Percentiles rank a stretch among this genome's conserved stretches.
These are phyloP conservation scores for Indicator maculatus DNA, from an alignment of 2,113 vertebrate species.

Conservation along the genomic window DNA sequence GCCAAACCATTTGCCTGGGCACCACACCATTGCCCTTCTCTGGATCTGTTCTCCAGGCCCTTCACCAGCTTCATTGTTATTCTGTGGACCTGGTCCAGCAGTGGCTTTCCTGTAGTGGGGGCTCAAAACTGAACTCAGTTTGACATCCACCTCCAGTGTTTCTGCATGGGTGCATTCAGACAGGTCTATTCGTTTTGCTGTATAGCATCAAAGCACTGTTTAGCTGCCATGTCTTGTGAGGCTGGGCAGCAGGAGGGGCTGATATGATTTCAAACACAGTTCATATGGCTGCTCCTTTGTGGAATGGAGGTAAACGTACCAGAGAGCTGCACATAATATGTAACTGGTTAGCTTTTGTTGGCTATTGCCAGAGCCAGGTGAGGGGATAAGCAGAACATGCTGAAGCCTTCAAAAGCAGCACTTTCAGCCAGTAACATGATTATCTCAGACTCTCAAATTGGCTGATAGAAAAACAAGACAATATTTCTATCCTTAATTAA, in stretches of 20 bases:
- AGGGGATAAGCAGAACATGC: not conserved
- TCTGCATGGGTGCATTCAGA: not conserved
- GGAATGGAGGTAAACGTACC: not conserved
- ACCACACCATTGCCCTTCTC: too few species aligned
- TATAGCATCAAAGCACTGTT: not conserved
- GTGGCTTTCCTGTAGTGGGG: not conserved
- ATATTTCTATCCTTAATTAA: not conserved
- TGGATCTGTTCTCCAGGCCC: too few species aligned
- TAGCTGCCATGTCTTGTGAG: not conserved
- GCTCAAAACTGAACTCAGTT: not conserved
- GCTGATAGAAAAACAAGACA: not conserved
- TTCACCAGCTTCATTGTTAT: too few species aligned
- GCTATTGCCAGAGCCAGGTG: not conserved
- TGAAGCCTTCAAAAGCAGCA: not conserved
- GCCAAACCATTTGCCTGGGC: too few species aligned
- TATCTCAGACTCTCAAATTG: not conserved
- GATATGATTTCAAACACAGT: not conserved
- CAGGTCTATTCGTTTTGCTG: not conserved
- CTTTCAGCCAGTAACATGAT: not conserved
- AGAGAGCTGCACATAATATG: not conserved
- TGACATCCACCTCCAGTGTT: not conserved
- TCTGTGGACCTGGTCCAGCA: too few species aligned
- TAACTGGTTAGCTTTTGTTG: not conserved
- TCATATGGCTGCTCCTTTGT: not conserved
- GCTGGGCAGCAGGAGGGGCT: rapidly evolving